A percentile compares a stretch with the other conserved stretches of the same genome.
Evolutionary conservation across 1,140 invertebrate species (phyloP).

Genomic region (Drosophila lacteicornis): DNA sequence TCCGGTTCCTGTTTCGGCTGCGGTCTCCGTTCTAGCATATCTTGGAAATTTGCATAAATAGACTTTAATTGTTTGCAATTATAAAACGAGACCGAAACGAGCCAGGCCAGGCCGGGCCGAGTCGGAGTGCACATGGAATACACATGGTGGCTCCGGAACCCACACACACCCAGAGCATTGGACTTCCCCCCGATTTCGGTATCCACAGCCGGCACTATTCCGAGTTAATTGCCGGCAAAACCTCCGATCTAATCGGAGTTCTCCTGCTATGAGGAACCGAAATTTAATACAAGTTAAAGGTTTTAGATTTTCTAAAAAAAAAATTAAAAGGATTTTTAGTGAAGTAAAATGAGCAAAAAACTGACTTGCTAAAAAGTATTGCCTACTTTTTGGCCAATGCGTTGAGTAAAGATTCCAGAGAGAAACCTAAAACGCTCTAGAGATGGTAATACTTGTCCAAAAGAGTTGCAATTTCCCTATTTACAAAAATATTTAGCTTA

Average conservation of each 20-base stretch:
- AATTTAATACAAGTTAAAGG: background rate
- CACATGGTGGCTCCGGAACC: background rate
- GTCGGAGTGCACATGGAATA: constrained; percentile 22
- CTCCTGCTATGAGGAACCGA: background rate
- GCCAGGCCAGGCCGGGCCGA: background rate
- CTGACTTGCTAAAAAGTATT: no score
- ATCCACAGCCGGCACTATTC: constrained; percentile 16
- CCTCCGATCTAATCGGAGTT: background rate
- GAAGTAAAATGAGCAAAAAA: no score
- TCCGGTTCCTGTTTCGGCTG: constrained; percentile 47
- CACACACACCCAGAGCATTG: background rate
- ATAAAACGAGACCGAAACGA: constrained; percentile 62
- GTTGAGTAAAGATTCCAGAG: background rate
- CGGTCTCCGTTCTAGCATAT: constrained; percentile 55
- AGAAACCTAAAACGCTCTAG: background rate
- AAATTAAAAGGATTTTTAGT: no score
- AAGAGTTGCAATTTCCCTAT: no score
- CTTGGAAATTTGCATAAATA: constrained; percentile 83
- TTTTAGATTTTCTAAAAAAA: no score
- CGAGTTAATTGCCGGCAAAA: constrained; percentile 8
- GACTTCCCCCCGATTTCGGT: background rate
- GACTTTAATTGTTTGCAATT: constrained; percentile 84
- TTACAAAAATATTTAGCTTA: no score
- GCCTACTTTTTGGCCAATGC: background rate
- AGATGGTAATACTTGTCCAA: no score